phyloP scores from a whole-genome alignment of 2,888 invertebrate genomes.

The Heteromurus nitidus region DNA sequence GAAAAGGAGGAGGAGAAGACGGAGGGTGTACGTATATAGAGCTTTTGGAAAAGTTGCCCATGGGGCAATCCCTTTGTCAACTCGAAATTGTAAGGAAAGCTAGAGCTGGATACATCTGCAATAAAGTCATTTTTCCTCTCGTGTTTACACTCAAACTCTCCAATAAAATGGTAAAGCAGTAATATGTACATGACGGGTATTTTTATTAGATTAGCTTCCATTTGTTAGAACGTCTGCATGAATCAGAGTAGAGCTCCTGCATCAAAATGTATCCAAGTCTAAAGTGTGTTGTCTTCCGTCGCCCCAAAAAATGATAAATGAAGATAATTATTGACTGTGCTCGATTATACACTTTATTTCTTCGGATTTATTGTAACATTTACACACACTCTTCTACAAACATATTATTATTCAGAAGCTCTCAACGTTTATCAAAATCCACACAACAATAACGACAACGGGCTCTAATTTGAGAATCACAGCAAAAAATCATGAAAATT shows the following conservation, averaged over 20 bases:
- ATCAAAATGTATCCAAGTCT: not conserved
- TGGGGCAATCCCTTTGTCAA: slow-evolving; percentile 3
- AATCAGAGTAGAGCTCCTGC: not conserved
- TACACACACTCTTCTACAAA: not conserved
- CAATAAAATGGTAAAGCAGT: slow-evolving; percentile 9
- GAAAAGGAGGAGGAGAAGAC: not conserved
- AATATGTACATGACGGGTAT: not conserved
- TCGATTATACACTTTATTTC: not conserved
- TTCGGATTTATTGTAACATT: not conserved
- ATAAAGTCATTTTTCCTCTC: slow-evolving; percentile 12
- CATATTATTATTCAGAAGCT: no score
- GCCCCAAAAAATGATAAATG: no score
- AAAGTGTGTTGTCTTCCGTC: not conserved
- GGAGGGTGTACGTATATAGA: not conserved
- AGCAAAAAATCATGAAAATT: slow-evolving; percentile 19
- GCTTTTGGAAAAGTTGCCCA: not conserved
- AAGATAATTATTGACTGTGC: no score
- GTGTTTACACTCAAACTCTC: slow-evolving; percentile 1
- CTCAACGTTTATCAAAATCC: not conserved
- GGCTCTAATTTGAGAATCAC: no score
- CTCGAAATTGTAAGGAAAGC: slow-evolving; percentile 17
- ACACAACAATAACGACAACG: no score
- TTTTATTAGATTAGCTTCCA: slow-evolving; percentile 3
- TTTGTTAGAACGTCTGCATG: not conserved
- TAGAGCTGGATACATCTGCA: not conserved